Conservation (phyloP, 2,888 invertebrate genomes). For the Pheosia tremula region DNA sequence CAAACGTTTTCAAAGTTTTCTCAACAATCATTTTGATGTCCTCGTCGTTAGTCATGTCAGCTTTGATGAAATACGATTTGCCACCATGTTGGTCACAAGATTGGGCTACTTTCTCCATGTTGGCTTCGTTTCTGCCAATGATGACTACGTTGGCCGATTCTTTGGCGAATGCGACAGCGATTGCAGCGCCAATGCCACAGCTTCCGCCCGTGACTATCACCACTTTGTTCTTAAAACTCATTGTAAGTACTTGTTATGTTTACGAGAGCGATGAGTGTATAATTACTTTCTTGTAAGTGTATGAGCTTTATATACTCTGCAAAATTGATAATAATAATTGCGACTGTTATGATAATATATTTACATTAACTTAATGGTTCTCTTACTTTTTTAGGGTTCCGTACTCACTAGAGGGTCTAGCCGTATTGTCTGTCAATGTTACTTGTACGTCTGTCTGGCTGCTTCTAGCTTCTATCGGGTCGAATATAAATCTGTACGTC, state of each 20-base stretch:
- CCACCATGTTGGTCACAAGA: slow-evolving; percentile 15
- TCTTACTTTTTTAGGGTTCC: too few relatives aligned
- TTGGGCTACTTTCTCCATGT: slow-evolving; percentile 29
- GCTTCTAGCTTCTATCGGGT: too few relatives aligned
- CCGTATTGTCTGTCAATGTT: too few relatives aligned
- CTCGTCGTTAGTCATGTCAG: slow-evolving; percentile 31
- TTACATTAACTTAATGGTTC: too few relatives aligned
- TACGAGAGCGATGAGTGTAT: background rate
- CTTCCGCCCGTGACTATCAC: slow-evolving; percentile 50
- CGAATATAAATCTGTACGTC: too few relatives aligned
- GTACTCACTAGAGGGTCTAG: too few relatives aligned
- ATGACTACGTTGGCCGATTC: slow-evolving; percentile 46
- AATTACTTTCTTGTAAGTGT: background rate
- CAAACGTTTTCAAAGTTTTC: slow-evolving; percentile 36
- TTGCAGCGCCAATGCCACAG: slow-evolving; percentile 52
- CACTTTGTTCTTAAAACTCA: slow-evolving; percentile 34
- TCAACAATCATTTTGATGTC: slow-evolving; percentile 31
- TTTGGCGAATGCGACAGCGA: slow-evolving; percentile 41
- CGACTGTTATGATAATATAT: too few relatives aligned
- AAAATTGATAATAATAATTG: too few relatives aligned
- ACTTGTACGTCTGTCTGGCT: too few relatives aligned
- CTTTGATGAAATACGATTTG: slow-evolving; percentile 26
- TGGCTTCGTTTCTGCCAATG: slow-evolving; percentile 41
- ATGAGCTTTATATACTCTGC: background rate
- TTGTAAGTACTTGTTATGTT: slow-evolving; percentile 2